Evolutionary conservation across 2,888 invertebrate species (phyloP).

Genomic region (Cryptocephalus primarius): DNA sequence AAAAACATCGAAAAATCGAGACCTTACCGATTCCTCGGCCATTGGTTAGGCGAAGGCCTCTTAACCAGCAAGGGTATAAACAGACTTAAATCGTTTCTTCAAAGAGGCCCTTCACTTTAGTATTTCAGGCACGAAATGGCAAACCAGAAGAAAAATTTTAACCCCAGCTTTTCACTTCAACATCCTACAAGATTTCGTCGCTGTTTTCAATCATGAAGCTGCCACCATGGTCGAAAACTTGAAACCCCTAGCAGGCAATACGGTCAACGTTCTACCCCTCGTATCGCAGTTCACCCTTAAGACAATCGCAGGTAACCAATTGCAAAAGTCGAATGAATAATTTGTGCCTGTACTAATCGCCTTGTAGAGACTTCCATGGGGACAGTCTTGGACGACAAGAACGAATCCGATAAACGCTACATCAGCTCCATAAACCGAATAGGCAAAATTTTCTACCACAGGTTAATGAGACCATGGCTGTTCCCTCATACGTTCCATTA

Average conservation of each 20-base stretch:
- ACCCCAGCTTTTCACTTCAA: conserved; percentile 18
- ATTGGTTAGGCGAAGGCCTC: too few relatives aligned
- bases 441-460: conserved; percentile 14
- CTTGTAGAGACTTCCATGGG: conserved; percentile 24
- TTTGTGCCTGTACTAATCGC: neutral
- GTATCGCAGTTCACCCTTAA: conserved; percentile 14
- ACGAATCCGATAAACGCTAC: conserved; percentile 16
- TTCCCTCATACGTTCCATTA: conserved; percentile 12
- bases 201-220: conserved; percentile 15
- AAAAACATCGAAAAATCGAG: too few relatives aligned
- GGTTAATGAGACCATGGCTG: conserved; percentile 21
- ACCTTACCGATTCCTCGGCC: too few relatives aligned
- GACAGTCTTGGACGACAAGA: conserved; percentile 13
- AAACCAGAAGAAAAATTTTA: conserved; percentile 13
- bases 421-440: conserved; percentile 16
- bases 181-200: conserved; percentile 14
- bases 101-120: neutral
- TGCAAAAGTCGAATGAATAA: neutral
- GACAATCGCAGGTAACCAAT: conserved; percentile 12
- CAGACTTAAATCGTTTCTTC: too few relatives aligned
- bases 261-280: conserved; percentile 10
- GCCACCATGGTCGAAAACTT: conserved; percentile 9
- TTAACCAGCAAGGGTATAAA: too few relatives aligned
- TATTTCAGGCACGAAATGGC: conserved; percentile 14
- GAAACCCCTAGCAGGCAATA: conserved; percentile 3